Evolutionary conservation across 35 echinoderm and acorn worm species (phyloP).

Genomic region (Ptychodera flava): DNA sequence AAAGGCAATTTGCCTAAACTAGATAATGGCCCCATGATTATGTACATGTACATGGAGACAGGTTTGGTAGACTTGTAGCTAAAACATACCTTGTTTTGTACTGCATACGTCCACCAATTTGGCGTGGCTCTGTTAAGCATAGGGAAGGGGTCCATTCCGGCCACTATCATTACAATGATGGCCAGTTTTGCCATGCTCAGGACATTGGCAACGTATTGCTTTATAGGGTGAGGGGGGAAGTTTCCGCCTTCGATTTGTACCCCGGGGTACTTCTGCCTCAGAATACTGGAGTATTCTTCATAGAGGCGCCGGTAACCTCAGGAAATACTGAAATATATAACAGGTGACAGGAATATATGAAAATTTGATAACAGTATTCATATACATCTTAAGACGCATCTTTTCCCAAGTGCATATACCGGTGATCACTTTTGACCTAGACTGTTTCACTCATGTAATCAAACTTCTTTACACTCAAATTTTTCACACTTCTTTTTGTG

Average conservation of each 20-base stretch:
- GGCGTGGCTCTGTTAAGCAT: slow-evolving; percentile 69
- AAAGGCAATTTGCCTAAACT: too few relatives aligned
- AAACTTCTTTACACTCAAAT: too few relatives aligned
- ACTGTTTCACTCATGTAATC: too few relatives aligned
- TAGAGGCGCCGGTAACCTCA: slow-evolving; percentile 97
- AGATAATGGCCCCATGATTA: too few relatives aligned
- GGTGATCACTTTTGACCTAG: too few relatives aligned
- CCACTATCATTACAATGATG: slow-evolving; percentile 60
- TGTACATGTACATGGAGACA: too few relatives aligned
- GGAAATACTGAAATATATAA: slow-evolving; percentile 89
- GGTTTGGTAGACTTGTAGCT: not conserved
- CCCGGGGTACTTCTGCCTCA: slow-evolving; percentile 81
- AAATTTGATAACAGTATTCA: too few relatives aligned
- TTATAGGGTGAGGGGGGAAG: slow-evolving; percentile 66
- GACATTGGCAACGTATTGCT: slow-evolving; percentile 63
- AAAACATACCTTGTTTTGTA: slow-evolving; percentile 90
- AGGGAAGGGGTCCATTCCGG: slow-evolving; percentile 75
- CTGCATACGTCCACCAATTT: slow-evolving; percentile 67
- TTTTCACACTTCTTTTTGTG: too few relatives aligned
- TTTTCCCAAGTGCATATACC: too few relatives aligned
- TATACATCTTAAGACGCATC: too few relatives aligned
- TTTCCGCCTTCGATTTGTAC: slow-evolving; percentile 75
- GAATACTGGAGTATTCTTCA: slow-evolving; percentile 76
- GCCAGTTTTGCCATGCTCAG: slow-evolving; percentile 60
- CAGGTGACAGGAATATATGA: too few relatives aligned